A percentile compares a stretch with the other conserved stretches of the same genome.
phyloP scores from a whole-genome alignment of 1,140 invertebrate species.

The Acromyrmex heyeri region DNA sequence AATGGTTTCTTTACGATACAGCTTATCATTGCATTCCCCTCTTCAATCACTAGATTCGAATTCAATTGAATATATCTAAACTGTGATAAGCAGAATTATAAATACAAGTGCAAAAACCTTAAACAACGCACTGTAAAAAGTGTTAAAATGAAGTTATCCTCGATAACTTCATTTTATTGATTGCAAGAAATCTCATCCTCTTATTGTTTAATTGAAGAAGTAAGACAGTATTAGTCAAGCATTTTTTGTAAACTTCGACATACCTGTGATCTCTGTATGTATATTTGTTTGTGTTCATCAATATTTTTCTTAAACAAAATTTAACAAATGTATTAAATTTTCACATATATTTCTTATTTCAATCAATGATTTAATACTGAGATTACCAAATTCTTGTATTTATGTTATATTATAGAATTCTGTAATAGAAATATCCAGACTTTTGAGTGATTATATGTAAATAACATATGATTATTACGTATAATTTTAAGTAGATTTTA shows the following conservation, averaged over 20 bases:
- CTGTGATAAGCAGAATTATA: conserved; percentile 1
- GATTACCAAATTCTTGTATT: too few relatives aligned
- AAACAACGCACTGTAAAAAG: neutral
- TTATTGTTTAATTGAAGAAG: neutral
- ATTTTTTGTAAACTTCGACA: neutral
- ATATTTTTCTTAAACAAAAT: neutral
- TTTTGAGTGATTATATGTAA: too few relatives aligned
- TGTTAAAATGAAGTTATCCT: neutral
- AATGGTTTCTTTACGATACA: conserved; percentile 7
- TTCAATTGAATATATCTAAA: neutral
- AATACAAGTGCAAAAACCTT: neutral
- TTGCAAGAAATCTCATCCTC: neutral
- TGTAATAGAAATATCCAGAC: too few relatives aligned
- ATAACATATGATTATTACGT: too few relatives aligned
- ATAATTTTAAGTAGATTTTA: neutral
- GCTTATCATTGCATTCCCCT: neutral
- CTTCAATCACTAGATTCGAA: neutral
- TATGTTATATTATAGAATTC: too few relatives aligned
- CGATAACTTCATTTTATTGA: too few relatives aligned
- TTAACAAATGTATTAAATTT: neutral
- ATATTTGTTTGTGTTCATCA: neutral
- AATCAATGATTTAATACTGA: too few relatives aligned
- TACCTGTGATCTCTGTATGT: neutral
- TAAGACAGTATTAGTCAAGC: neutral
- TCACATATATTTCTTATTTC: too few relatives aligned